Percentiles rank a stretch among this genome's conserved stretches.
phyloP scores from a whole-genome alignment of 2,113 vertebrate genomes.

The Sapajus apella region DNA sequence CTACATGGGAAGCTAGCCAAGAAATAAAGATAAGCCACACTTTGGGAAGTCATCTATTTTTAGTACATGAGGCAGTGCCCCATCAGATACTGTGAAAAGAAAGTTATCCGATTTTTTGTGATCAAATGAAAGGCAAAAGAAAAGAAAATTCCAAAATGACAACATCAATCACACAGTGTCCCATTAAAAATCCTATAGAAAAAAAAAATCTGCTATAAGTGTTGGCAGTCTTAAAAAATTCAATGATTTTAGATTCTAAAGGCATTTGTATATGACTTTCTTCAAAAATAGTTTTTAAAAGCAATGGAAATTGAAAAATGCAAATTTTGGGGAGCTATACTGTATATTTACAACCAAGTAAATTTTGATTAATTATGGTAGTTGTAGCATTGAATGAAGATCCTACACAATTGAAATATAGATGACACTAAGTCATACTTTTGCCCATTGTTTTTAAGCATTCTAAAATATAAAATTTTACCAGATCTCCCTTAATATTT shows the following conservation, averaged over 20 bases:
- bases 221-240: background rate
- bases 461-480: background rate
- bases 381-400: background rate
- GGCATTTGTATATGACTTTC: background rate
- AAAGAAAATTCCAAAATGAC: constrained; percentile 66
- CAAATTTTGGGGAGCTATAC: background rate
- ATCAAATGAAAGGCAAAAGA: constrained; percentile 57
- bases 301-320: background rate
- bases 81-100: constrained; percentile 61
- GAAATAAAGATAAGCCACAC: constrained; percentile 63
- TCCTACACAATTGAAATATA: background rate
- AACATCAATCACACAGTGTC: background rate
- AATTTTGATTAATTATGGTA: background rate
- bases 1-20: constrained; percentile 79
- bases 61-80: constrained; percentile 67
- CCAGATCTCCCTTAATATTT: background rate
- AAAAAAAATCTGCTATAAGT: background rate
- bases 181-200: background rate
- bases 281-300: background rate
- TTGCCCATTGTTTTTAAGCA: background rate
- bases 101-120: constrained; percentile 53
- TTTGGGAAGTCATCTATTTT: constrained; percentile 80
- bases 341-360: background rate
- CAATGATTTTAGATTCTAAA: background rate
- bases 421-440: background rate